Base-by-base conservation (phyloP, 2,113 vertebrate species). In the Esox niger region DNA sequence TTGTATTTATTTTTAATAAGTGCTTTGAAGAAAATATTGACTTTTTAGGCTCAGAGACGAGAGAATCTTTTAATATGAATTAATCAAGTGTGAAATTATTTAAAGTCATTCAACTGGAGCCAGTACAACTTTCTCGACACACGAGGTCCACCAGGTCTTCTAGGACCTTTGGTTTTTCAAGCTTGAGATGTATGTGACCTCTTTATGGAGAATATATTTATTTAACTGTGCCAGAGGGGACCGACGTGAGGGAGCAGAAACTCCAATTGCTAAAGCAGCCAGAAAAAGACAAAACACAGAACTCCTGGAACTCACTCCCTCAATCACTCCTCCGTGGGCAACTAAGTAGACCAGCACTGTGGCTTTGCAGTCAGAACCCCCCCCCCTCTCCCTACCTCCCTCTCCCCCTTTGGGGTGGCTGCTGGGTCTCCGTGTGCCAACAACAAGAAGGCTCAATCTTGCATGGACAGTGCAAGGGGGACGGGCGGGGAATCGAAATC, bases 81-180 rank as follows among this genome's bases (percentile, higher is more conserved):
- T 94, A 91, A 86, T 91, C 92, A 92, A 92, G 91, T 92, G 82
- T 93, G 90, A 91, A 63, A 90, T 79, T 97, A 98, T 98, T 98
- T 98, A 97, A 99, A 95, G 66, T 94, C 91, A 93, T 95, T 94
- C 95, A 98, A 99, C 97, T 98, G 96, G 95, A 99, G 94, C 94
- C 94, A 93, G 93, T 93, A 90, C 90, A 93, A 91, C 90, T 92
- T 91, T 92, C 91, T 94, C 93, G 84, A 91, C 89, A 91, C 94
- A 90, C 60, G 92, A 59, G 29, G 91, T 91, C 91, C 87, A 85
- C 84, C 89, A 90, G 85, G 86, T 35, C 27, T 29, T 74, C 49
- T 4, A n/a, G 15, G 49, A n/a, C 13, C 25, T 15, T 26, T 90
- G 27, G 89, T 91, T 29, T 90, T 78, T 90, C 87, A 94, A 92